Evolutionary conservation across 2,888 invertebrate genomes (phyloP).

Genomic region (Harmothoe impar): DNA sequence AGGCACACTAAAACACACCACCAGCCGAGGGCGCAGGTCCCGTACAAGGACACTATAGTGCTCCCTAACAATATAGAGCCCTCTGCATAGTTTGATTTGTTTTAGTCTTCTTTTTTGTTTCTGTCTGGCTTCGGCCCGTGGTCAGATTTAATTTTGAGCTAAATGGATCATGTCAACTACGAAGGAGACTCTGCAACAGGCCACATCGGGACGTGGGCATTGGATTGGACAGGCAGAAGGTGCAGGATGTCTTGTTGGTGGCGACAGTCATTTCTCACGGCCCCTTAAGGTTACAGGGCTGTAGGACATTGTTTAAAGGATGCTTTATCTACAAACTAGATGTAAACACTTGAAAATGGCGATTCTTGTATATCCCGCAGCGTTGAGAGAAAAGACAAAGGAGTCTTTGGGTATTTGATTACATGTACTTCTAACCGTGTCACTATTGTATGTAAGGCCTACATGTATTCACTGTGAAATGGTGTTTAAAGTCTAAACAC

Average conservation of each 20-base stretch:
- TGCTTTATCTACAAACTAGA: neutral
- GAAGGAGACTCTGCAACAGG: neutral
- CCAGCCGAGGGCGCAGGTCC: neutral
- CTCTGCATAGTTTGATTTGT: too few species aligned
- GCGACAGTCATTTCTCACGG: neutral
- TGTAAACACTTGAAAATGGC: neutral
- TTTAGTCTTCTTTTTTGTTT: neutral
- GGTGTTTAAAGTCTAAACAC: too few species aligned
- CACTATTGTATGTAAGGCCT: too few species aligned
- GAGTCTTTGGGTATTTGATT: too few species aligned
- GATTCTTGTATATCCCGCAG: neutral
- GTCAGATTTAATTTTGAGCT: slow-evolving; percentile 8
- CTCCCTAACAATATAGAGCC: too few species aligned
- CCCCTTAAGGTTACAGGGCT: neutral
- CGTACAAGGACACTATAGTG: neutral
- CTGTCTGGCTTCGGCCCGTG: neutral
- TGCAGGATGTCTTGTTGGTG: neutral
- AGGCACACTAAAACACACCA: neutral
- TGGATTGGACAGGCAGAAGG: slow-evolving; percentile 14
- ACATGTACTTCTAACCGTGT: too few species aligned
- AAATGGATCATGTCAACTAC: slow-evolving; percentile 29
- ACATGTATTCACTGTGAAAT: too few species aligned
- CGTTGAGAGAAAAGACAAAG: neutral
- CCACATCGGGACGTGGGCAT: neutral
- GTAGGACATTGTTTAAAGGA: neutral